Evolutionary conservation across 2,888 invertebrate species (phyloP).

Genomic region (Priocnemis perturbator): DNA sequence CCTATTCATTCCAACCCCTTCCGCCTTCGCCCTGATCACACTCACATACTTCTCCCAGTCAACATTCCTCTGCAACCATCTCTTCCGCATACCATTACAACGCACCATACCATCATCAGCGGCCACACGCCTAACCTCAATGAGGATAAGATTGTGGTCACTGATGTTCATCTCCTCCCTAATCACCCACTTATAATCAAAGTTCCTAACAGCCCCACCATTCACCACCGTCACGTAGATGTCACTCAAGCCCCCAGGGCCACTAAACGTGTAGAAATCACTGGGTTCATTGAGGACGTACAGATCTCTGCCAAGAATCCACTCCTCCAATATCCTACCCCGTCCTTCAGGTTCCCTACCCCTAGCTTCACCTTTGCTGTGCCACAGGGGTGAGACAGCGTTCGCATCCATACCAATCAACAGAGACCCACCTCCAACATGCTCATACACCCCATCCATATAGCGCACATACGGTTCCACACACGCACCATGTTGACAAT

Average conservation of each 20-base stretch:
- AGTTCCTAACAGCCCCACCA: neutral
- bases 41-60: constrained; percentile 14
- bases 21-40: neutral
- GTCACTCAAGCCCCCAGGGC: constrained; percentile 31
- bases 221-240: constrained; percentile 40
- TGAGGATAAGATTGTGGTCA: constrained; percentile 22
- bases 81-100: neutral
- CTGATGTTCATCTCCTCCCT: neutral
- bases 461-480: constrained; percentile 15
- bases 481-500: neutral
- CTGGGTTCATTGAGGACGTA: constrained; percentile 10
- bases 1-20: no score
- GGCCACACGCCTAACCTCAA: neutral
- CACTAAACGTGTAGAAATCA: constrained; percentile 28
- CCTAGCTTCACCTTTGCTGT: constrained; percentile 29
- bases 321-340: neutral
- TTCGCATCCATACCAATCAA: constrained; percentile 45
- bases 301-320: no score
- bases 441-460: no score
- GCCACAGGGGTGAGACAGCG: constrained; percentile 42
- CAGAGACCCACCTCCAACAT: neutral
- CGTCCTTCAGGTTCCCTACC: neutral
- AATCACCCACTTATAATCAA: constrained; percentile 15
- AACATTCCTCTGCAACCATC: neutral
- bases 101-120: neutral